These are phyloP conservation scores for Ips nitidus DNA, from an alignment of 1,140 invertebrate genomes.

Conservation along the genomic window DNA sequence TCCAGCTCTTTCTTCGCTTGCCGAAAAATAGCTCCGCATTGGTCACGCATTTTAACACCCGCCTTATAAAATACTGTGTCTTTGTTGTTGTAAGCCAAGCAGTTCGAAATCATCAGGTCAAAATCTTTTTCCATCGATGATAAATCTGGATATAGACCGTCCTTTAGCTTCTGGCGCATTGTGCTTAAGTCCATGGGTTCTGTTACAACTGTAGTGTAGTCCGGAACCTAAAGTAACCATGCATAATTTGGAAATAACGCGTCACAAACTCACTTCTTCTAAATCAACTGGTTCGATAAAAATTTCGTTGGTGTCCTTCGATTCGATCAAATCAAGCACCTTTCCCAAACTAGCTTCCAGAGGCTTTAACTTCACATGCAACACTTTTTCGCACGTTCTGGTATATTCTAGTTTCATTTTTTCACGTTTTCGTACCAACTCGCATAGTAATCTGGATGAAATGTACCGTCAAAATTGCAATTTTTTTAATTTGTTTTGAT, in stretches of 20 bases:
- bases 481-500: not conserved
- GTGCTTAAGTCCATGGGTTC: conserved; percentile 96
- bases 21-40: conserved; percentile 75
- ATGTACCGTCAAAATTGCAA: not conserved
- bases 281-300: conserved; percentile 92
- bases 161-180: conserved; percentile 79
- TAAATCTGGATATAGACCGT: conserved; percentile 75
- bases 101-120: conserved; percentile 92
- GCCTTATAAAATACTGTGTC: conserved; percentile 77
- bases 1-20: conserved; percentile 75
- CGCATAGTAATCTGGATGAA: conserved; percentile 70
- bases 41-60: conserved; percentile 69
- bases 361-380: conserved; percentile 80
- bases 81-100: conserved; percentile 91
- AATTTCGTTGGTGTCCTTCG: conserved; percentile 82
- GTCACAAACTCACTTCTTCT: conserved; percentile 62
- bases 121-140: conserved; percentile 87
- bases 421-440: conserved; percentile 92
- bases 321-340: conserved; percentile 73
- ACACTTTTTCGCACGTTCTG: conserved; percentile 76
- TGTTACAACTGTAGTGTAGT: conserved; percentile 90
- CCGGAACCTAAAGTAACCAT: conserved; percentile 67
- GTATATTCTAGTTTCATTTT: conserved; percentile 90
- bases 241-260: no score
- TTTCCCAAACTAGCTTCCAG: conserved; percentile 75